These are phyloP conservation scores for Sceliomorpha sp. DNA, from an alignment of 2,888 invertebrate species.

Conservation along the genomic window DNA sequence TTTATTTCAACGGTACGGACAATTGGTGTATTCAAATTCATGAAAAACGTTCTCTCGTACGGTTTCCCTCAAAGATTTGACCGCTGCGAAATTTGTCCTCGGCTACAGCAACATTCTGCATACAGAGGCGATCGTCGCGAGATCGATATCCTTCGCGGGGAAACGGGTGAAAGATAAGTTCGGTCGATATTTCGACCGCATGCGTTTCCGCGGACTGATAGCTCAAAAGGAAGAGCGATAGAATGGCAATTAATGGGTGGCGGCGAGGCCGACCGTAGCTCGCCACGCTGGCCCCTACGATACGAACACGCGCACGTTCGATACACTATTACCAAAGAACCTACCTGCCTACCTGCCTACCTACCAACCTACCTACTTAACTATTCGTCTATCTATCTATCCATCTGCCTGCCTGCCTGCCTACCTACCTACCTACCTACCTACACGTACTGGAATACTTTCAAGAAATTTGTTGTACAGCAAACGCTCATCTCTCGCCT, in stretches of 20 bases:
- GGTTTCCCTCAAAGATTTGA: slow-evolving; percentile 48
- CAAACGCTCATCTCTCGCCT: too few species aligned
- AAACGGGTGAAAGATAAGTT: slow-evolving; percentile 53
- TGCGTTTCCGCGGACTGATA: slow-evolving; percentile 47
- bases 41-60: too few species aligned
- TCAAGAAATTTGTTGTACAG: too few species aligned
- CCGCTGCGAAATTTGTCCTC: slow-evolving; percentile 37
- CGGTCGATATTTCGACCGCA: slow-evolving; percentile 14
- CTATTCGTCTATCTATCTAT: too few species aligned
- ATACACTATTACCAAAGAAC: neutral
- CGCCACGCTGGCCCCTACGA: slow-evolving; percentile 20
- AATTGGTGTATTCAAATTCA: too few species aligned
- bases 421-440: too few species aligned
- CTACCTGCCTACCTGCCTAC: too few species aligned
- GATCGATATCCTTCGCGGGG: slow-evolving; percentile 53
- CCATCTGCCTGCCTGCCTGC: too few species aligned
- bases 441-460: too few species aligned
- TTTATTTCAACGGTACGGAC: too few species aligned
- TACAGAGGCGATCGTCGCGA: slow-evolving; percentile 26
- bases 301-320: slow-evolving; percentile 2
- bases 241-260: slow-evolving; percentile 42
- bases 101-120: slow-evolving; percentile 33
- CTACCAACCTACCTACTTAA: too few species aligned
- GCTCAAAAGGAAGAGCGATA: slow-evolving; percentile 37
- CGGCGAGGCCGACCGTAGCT: slow-evolving; percentile 26